phyloP scores from a whole-genome alignment of 2,797 vertebrate genomes.

The Holocentrus rufus region DNA sequence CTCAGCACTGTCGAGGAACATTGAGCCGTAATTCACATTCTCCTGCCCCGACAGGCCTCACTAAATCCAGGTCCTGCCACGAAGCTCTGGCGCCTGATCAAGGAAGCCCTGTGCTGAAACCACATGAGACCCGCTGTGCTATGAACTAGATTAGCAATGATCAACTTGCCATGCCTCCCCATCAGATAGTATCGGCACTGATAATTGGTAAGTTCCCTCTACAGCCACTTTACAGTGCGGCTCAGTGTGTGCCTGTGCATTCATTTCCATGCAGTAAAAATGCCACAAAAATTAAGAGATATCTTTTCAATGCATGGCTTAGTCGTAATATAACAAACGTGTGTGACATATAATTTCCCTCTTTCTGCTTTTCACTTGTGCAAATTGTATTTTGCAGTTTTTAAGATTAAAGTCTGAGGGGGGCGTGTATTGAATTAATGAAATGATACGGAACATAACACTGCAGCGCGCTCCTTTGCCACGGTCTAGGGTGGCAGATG shows the following conservation, averaged over 20 bases:
- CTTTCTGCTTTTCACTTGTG: conserved; percentile 4
- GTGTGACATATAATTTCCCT: conserved; percentile 32
- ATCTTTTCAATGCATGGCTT: conserved; percentile 20
- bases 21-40: conserved; percentile 77
- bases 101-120: conserved; percentile 40
- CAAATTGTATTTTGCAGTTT: conserved; percentile 38
- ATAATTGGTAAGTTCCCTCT: conserved; percentile 42
- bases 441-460: conserved; percentile 51
- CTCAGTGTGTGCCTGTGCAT: conserved; percentile 35
- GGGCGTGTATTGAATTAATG: conserved; percentile 48
- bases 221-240: background rate
- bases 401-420: conserved; percentile 45
- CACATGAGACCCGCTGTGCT: conserved; percentile 40
- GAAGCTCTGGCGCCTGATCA: conserved; percentile 64
- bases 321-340: conserved; percentile 30
- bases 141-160: conserved; percentile 66
- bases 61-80: conserved; percentile 71
- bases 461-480: conserved; percentile 34
- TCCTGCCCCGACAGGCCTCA: conserved; percentile 71
- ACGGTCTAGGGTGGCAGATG: conserved; percentile 16
- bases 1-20: conserved; percentile 79
- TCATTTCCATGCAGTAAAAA: conserved; percentile 15
- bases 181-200: conserved; percentile 35
- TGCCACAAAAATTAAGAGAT: conserved; percentile 30
- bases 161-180: conserved; percentile 32